These are phyloP conservation scores for Oryzias dopingdopingensis DNA, from an alignment of 2,797 vertebrate genomes.

Conservation along the genomic window DNA sequence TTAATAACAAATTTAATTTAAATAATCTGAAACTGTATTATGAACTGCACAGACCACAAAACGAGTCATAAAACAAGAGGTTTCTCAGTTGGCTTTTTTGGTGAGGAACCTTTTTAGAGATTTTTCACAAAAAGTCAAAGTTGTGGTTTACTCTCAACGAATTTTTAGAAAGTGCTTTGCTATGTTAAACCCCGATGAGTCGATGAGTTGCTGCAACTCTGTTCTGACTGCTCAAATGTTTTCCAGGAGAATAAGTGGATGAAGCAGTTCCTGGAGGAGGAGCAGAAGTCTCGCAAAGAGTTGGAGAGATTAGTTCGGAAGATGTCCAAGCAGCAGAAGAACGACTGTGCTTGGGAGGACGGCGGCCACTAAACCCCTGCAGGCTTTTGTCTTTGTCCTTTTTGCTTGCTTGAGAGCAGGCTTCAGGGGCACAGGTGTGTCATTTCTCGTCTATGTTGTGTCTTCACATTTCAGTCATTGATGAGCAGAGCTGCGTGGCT, in stretches of 20 bases:
- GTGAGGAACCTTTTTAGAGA: no score
- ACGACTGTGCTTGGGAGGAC: slow-evolving; percentile 88
- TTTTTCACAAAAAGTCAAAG: no score
- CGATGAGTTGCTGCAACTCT: background rate
- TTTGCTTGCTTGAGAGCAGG: slow-evolving; percentile 22
- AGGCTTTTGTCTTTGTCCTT: slow-evolving; percentile 4
- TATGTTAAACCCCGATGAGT: background rate
- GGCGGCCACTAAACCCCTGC: slow-evolving; percentile 74
- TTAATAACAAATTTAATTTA: no score
- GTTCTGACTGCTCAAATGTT: background rate
- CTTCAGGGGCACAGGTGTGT: slow-evolving; percentile 4
- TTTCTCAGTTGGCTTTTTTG: no score
- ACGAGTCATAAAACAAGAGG: no score
- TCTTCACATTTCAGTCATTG: slow-evolving; percentile 47
- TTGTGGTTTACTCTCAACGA: no score
- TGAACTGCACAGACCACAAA: no score
- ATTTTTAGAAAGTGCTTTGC: no score
- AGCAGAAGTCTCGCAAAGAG: slow-evolving; percentile 93
- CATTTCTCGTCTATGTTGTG: slow-evolving; percentile 28
- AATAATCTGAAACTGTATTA: no score
- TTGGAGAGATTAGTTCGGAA: slow-evolving; percentile 91
- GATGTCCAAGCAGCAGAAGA: slow-evolving; percentile 93
- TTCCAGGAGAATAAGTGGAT: slow-evolving; percentile 93
- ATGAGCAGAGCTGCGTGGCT: slow-evolving; percentile 23
- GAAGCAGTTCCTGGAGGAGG: slow-evolving; percentile 96